Base-by-base conservation (phyloP, 1,140 invertebrate genomes). In the Steinernema feltiae region DNA sequence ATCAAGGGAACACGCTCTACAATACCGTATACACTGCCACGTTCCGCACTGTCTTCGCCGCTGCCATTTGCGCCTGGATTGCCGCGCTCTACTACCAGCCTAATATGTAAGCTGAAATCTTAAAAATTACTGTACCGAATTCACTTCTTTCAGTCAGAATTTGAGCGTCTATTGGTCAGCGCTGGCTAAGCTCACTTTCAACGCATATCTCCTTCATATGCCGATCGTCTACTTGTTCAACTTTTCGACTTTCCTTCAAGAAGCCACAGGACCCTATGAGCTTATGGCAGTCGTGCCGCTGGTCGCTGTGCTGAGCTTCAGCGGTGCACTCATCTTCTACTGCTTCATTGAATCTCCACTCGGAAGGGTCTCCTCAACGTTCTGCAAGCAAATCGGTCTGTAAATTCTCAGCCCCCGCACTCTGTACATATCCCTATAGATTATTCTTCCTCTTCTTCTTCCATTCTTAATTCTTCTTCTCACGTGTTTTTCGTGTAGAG, bases 11-110 rank as follows among this genome's bases (percentile, higher is more conserved):
- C 74, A 86, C 83, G 12, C 30, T 82, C 12, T 85, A 85, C 77
- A 85, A 85, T 71, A 86, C 74, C 1, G 32, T 86, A 17, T 85
- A 85, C 81, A 86, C 84, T 15, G 84, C 84, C 1, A 69, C 73
- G 3, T 85, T 85, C 77, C 77, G 84, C 53, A 83, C 83, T 0
- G 48, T 82, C 15, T 85, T 85, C 79, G 82, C 84, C 15, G 18
- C 70, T 27, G 82, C 73, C n/a, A 75, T 86, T 41, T 35, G 74
- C 71, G 71, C 69, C 30, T 79, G 86, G 75, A 76, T 85, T 27
- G 27, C 75, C 18, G 78, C 75, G 21, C 73, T 84, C 17, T 81
- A 70, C 35, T 86, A 75, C 70, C 48, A 63, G 69, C 48, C 63
- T 70, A 32, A 78, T 27, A 32, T 73, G 74, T 78, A 69, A 72